Conservation (phyloP, 2,888 invertebrate genomes). For the Cheiracanthium punctorium region DNA sequence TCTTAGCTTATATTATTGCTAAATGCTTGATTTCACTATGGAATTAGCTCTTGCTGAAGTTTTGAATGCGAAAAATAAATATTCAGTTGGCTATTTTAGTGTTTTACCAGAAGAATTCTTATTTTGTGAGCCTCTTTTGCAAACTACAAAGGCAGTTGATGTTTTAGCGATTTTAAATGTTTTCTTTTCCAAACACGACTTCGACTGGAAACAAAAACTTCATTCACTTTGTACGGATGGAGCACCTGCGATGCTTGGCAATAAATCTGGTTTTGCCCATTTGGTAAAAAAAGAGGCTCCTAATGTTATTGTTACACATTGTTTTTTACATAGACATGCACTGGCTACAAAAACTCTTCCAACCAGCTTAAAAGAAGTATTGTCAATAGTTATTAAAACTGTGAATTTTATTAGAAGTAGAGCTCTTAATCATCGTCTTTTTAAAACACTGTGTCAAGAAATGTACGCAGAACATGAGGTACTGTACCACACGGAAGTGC, state of each 20-base stretch:
- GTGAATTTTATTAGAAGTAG: constrained; percentile 40
- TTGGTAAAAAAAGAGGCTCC: no score
- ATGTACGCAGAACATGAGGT: constrained; percentile 42
- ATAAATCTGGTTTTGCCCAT: no score
- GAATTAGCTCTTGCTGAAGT: constrained; percentile 26
- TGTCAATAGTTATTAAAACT: constrained; percentile 44
- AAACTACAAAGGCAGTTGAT: no score
- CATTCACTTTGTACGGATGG: no score
- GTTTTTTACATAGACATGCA: constrained; percentile 55
- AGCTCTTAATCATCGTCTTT: constrained; percentile 42
- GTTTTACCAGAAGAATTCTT: constrained; percentile 12
- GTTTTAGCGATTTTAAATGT: neutral
- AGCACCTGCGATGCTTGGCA: no score
- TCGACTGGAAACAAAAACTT: no score
- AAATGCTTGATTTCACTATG: constrained; percentile 18
- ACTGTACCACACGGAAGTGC: constrained; percentile 39
- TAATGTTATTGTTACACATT: no score
- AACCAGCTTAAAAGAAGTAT: constrained; percentile 49
- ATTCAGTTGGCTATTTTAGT: constrained; percentile 22
- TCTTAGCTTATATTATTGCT: no score
- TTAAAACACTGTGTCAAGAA: constrained; percentile 39
- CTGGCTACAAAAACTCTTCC: constrained; percentile 54
- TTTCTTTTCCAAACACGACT: no score
- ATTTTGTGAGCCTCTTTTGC: no score
- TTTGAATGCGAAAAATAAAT: constrained; percentile 33